Conservation (phyloP, 2,888 invertebrate species). For the Cheilosia vernalis region DNA sequence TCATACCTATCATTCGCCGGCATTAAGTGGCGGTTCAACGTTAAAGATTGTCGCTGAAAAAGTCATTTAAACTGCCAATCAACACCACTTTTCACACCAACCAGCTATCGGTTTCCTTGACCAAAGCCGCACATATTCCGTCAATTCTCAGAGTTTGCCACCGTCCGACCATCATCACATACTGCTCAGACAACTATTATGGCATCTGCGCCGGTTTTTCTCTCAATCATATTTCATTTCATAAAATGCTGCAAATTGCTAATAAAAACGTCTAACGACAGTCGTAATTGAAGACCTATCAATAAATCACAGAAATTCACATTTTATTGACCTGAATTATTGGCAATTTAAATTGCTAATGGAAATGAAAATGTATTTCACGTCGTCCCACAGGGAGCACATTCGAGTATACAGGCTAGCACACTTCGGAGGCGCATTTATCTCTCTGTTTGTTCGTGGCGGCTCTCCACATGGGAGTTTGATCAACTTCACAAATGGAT, state of each 20-base stretch:
- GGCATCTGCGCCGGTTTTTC: neutral
- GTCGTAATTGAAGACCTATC: constrained; percentile 71
- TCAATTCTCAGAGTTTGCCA: neutral
- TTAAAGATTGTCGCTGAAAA: no score
- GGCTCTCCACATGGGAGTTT: constrained; percentile 19
- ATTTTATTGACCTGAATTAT: constrained; percentile 74
- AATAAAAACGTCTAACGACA: constrained; percentile 68
- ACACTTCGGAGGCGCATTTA: neutral
- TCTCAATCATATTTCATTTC: constrained; percentile 10
- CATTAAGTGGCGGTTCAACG: no score
- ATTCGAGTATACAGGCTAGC: neutral
- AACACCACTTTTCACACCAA: no score
- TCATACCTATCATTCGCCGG: no score
- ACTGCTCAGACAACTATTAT: constrained; percentile 13
- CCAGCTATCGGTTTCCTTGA: neutral
- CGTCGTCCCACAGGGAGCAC: constrained; percentile 6
- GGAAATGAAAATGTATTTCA: constrained; percentile 38
- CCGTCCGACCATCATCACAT: no score
- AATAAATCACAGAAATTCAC: constrained; percentile 73
- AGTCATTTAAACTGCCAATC: no score
- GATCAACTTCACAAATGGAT: constrained; percentile 41
- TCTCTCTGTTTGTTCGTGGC: neutral
- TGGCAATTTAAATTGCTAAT: constrained; percentile 68
- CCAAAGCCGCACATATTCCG: neutral
- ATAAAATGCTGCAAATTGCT: constrained; percentile 51